Base-by-base conservation (phyloP, 1,140 invertebrate genomes). In the Drosophila quadrilineata region DNA sequence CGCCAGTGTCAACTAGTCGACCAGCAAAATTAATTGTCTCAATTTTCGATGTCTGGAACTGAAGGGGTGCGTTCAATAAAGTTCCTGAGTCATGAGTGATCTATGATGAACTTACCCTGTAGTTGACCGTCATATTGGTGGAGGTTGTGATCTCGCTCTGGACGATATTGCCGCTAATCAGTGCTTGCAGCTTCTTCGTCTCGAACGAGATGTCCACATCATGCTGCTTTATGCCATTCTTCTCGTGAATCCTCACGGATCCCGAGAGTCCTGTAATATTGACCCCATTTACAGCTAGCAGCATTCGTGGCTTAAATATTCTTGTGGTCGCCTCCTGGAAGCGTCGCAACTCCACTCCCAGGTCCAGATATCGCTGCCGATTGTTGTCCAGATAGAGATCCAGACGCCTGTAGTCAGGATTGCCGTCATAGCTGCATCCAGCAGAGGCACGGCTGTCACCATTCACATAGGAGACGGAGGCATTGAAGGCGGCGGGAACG, bases 1-100 rank as follows among this genome's bases (percentile, higher is more conserved):
- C 60, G 0, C 93, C 92, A 31, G 92, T 92, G 84, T 95, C 93
- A 2, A 91, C 92, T n/a, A 94, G 73, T 3, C 93, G 89, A 1
- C 93, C 91, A 53, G 94, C 93, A 4, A 95, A 82, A 60, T 93
- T 93, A 0, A 96, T 92, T 0, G 91, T 92, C 84, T 95, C 94
- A 65, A 92, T 92, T 2, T 92, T 92, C 9, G 91, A 91, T 19
- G 92, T 92, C 59, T 93, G 92, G 66, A 95, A 93, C 77, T 94
- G 75, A 94, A 93, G 22, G 3, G 4, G 9, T 6, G 9, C n/a
- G 9, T 10, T 12, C 2, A 40, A 8, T 21, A 6, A 17, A 31
- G 26, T 1, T 2, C 0, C 6, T 4, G 6, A 40, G 8, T 5
- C 2, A 3, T 3, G 8, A 6, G n/a, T 0, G 6, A 3, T 6